A percentile compares a stretch with the other conserved stretches of the same genome.
These are phyloP conservation scores for Linepithema humile DNA, from an alignment of 1,140 invertebrate genomes.

Conservation along the genomic window DNA sequence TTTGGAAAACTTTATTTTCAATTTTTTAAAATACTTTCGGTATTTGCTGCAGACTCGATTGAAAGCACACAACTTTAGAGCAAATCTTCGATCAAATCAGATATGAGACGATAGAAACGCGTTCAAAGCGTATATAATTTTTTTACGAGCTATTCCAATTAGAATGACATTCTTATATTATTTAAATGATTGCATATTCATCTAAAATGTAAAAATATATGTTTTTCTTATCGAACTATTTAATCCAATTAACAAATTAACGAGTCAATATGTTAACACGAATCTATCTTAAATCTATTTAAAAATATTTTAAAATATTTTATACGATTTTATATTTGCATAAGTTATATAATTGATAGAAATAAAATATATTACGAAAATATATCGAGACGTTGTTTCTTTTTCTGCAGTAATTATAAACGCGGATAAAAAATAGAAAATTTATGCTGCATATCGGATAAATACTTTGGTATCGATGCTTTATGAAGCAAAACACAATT, in stretches of 20 bases:
- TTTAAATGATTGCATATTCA: neutral
- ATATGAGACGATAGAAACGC: neutral
- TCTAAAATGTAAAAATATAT: neutral
- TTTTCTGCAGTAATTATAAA: too few relatives aligned
- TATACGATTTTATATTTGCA: too few relatives aligned
- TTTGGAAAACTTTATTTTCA: neutral
- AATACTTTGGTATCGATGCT: neutral
- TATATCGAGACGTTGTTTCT: too few relatives aligned
- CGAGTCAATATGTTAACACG: too few relatives aligned
- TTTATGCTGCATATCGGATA: neutral
- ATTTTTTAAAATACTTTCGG: neutral
- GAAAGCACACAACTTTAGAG: neutral
- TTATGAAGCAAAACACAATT: neutral
- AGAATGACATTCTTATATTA: neutral
- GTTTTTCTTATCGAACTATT: neutral
- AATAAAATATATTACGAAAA: too few relatives aligned
- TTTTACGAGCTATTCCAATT: neutral
- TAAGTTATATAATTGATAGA: too few relatives aligned
- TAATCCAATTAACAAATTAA: too few relatives aligned
- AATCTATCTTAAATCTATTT: too few relatives aligned
- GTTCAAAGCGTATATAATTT: neutral
- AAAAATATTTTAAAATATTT: too few relatives aligned
- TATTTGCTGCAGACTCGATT: neutral
- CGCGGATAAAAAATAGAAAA: neutral
- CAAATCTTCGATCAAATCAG: neutral